Evolutionary conservation across 1,140 invertebrate species (phyloP).

Genomic region (Brachystomella parvula): DNA sequence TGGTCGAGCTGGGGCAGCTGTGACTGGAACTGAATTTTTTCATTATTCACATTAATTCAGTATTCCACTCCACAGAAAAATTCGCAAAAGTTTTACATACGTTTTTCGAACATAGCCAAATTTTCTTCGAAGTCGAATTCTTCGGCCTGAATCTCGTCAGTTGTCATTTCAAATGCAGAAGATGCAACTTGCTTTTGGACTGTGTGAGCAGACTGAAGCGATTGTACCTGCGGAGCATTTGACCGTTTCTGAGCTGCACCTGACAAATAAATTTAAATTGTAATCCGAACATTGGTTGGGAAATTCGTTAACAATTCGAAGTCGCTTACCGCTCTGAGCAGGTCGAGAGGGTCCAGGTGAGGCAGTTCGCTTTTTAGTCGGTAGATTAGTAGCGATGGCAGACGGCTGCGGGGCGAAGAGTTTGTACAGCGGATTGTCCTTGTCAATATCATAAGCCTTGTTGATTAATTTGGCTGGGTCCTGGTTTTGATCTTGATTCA

Average conservation of each 20-base stretch:
- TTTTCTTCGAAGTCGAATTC: slow-evolving; percentile 34
- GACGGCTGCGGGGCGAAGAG: not conserved
- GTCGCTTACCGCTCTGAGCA: too few relatives aligned
- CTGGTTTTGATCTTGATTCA: not conserved
- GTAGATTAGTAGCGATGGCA: too few relatives aligned
- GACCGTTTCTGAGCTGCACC: too few relatives aligned
- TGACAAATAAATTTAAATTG: too few relatives aligned
- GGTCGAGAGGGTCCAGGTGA: too few relatives aligned
- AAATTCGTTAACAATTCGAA: too few relatives aligned
- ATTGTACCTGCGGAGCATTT: too few relatives aligned
- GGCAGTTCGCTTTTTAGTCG: too few relatives aligned
- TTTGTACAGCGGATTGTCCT: not conserved
- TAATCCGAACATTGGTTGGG: too few relatives aligned
- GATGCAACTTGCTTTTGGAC: not conserved
- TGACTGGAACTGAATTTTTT: slow-evolving; percentile 17
- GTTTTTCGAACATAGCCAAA: slow-evolving; percentile 29
- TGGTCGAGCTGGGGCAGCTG: not conserved
- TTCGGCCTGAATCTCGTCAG: slow-evolving; percentile 23
- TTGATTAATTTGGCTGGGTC: not conserved
- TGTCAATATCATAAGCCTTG: not conserved
- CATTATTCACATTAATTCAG: not conserved
- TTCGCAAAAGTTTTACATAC: slow-evolving; percentile 15
- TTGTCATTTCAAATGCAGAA: slow-evolving; percentile 14
- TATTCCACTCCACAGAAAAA: slow-evolving; percentile 1
- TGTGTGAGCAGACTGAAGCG: too few relatives aligned